Evolutionary conservation across 1,140 invertebrate species (phyloP), one percentile per base, ranked within the genome.

Genomic region (Caenorhabditis briggsae): DNA sequence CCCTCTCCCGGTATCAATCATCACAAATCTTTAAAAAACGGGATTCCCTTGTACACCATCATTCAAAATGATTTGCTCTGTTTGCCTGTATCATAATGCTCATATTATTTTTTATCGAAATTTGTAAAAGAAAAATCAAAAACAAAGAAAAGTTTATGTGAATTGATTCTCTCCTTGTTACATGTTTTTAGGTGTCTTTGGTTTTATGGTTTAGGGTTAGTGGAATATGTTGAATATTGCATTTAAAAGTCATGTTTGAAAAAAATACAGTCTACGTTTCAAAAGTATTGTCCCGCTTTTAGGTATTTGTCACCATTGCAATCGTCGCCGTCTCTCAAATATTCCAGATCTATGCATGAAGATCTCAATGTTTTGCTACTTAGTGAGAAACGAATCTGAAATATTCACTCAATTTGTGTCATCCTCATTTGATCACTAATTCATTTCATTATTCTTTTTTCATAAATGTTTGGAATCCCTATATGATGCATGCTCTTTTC

Each of bases 21-120:
- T 85, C 46, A 70, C 64, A 70, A 70, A 70, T 46, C 64, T 70
- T 70, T 46, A 70, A 70, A 46, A 70, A 46, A 25, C 64, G 64
- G 64, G 64, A 78, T 78, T 78, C n/a, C 43, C 43, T n/a, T 50
- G 43, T 70, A 11, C 5, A 46, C 46, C n/a, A 23, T 46, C 23
- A 25, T 33, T 64, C 61, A 8, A 64, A 64, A 3, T 64, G 1
- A 18, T 12, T 33, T 41, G 61, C 23, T 41, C 33, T 64, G 33
- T 41, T 64, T 25, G 58, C n/a, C n/a, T 64, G 20, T 64, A 33
- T 33, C 33, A 33, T 33, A 33, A 33, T 33, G 33, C 33, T 53
- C 50, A 14, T 14, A 14, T 2, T 53, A 53, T 53, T 53, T 53
- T 53, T 64, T 64, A 11, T 64, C 5, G 33, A 64, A 25, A 64